phyloP scores from a whole-genome alignment of 2,888 invertebrate genomes.

The Rutpela maculata region DNA sequence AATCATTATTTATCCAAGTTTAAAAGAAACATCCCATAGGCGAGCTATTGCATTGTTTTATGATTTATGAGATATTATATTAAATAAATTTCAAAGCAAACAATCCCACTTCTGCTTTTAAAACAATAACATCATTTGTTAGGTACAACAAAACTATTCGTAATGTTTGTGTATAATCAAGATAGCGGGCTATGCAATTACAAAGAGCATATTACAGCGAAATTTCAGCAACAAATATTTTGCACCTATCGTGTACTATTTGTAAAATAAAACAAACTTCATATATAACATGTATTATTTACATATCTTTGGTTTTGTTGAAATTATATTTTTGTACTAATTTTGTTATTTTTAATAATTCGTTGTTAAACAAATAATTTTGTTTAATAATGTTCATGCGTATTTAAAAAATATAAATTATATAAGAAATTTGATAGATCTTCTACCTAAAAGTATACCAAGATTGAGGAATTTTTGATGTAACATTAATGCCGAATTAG shows the following conservation, averaged over 20 bases:
- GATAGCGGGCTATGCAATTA: slow-evolving; percentile 45
- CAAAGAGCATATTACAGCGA: slow-evolving; percentile 45
- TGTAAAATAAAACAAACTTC: slow-evolving; percentile 38
- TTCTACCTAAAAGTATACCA: no score
- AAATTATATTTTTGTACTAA: background rate
- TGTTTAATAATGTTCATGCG: no score
- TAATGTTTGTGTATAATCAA: slow-evolving; percentile 47
- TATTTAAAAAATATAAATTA: no score
- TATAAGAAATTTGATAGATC: no score
- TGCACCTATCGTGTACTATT: slow-evolving; percentile 16
- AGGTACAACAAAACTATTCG: slow-evolving; percentile 44
- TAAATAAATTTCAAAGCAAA: slow-evolving; percentile 31
- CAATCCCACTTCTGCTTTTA: slow-evolving; percentile 25
- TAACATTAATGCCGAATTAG: no score
- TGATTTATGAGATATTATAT: slow-evolving; percentile 30
- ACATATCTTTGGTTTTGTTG: background rate
- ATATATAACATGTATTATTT: slow-evolving; percentile 13
- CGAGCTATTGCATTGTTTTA: slow-evolving; percentile 21
- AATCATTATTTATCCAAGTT: slow-evolving; percentile 29
- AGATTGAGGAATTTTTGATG: no score
- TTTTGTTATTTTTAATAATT: no score
- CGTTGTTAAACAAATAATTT: no score
- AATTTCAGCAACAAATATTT: slow-evolving; percentile 46
- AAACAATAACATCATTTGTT: slow-evolving; percentile 47
- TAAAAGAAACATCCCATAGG: slow-evolving; percentile 17